Evolutionary conservation across 2,888 invertebrate species (phyloP), one percentile per base, ranked within the genome.

Genomic region (Reticulitermes lucifugus): DNA sequence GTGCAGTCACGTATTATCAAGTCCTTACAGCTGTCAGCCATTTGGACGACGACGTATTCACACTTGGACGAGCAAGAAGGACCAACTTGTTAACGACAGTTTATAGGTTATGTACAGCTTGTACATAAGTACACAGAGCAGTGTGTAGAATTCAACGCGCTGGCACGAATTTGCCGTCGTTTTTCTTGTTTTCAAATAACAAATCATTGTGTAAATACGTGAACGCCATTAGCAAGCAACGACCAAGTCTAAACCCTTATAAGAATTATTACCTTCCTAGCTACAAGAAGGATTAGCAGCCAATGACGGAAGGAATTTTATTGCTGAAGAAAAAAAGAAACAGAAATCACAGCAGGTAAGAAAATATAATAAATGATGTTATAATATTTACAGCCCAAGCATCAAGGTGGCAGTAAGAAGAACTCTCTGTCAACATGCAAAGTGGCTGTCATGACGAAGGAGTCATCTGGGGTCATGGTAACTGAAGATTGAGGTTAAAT

Each of bases 171-270:
- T 55, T 46, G 46, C 46, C 46, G 46, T 46, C 14, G 18, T 14
- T 55, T 55, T 55, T 55, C 65, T 65, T 65, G 14, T 25, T 65
- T 65, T 25, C n/a, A 25, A n/a, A n/a, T 7, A 65, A 65, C 65
- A 65, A 65, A 65, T 65, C 65, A 65, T n/a, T 41, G 25, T 73
- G 73, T 73, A 73, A 35, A 73, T 73, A 73, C 73, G 14, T 73
- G 73, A 9, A 73, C 73, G 29, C 73, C 73, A 73, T 73, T 29
- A 41, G 73, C 25, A 73, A 73, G 73, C 73, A 10, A 18, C 25
- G 73, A 73, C 9, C 35, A 41, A 41, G 41, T 9, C 14, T 29
- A 70, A 70, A 25, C 12, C 25, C 70, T 70, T 29, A 18, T 21
- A 29, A 73, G 73, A 41, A 73, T 5, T 73, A 41, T 73, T 41